Evolutionary conservation across 2,888 invertebrate species (phyloP), one percentile per base, ranked within the genome.

Genomic region (Drosophila longiperda): DNA sequence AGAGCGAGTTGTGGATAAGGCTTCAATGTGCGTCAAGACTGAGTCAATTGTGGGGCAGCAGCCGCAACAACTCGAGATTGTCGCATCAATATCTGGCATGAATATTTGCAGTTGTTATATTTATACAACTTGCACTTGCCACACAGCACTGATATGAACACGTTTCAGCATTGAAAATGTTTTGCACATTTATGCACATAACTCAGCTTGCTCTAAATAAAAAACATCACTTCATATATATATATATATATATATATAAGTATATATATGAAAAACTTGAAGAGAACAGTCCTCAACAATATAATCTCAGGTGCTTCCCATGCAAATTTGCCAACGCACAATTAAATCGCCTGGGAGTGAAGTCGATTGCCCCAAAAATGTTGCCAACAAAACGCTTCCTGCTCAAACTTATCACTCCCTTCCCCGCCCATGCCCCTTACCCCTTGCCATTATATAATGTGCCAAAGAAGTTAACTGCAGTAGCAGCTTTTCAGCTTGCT

Each of bases 271-370:
- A 1, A n/a, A 34, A 52, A 36, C 12, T 15, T 32, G 26, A 65
- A 45, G 9, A 50, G 33, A 34, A 23, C 33, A 34, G 11, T 20
- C 33, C 59, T 20, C 61, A 52, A 34, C 38, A 34, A 70, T 62
- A 45, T 49, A 23, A 49, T 42, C 15, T 40, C 55, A 38, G 36
- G 29, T 68, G 49, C 40, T 74, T 83, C 85, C 60, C 89, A 87
- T 73, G 73, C 83, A 73, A 86, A 87, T 87, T 87, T 82, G 58
- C 55, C 67, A 75, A 80, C 78, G 89, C 89, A 78, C 87, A 89
- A 86, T 86, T 89, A 89, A 78, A 48, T 72, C 68, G 83, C 80
- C 86, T 83, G 83, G 69, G 80, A 82, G 67, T 52, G 8, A 11
- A 34, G 32, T 34, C 29, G 29, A 53, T 32, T 42, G 38, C 40